Base-by-base conservation (phyloP, 2,888 invertebrate species). In the Spodoptera picta region DNA sequence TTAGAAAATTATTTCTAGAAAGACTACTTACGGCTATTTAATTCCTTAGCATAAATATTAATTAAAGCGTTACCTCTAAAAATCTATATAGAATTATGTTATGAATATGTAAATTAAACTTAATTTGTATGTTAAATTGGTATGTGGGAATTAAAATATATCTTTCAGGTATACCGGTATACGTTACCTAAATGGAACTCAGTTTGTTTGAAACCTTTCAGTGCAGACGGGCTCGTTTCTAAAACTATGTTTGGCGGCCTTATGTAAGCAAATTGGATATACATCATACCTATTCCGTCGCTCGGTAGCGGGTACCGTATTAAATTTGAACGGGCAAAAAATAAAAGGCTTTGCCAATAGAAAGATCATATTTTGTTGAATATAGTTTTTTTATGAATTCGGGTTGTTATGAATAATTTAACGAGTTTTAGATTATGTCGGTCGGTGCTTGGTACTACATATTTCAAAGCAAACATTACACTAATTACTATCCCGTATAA, bases 181-280 rank as follows among this genome's bases (percentile, higher is more conserved):
- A 44, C 68, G 10, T 69, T 51, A 63, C 47, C 51, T 55, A 56
- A 69, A 41, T 52, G 54, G 47, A 51, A 57, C 43, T 51, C 12
- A 53, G 52, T 46, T 23, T 12, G 51, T 43, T 43, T 46, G 73
- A 73, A 69, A 69, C 78, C 63, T 65, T 70, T 60, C 62, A 75
- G 51, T 64, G 51, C 58, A 51, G 64, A 46, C 60, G 63, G 61
- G 64, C 36, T 36, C 36, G 36, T 36, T 66, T 65, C 63, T 58
- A 66, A 65, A 61, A 68, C 61, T 65, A 60, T 65, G 69, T 60
- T 68, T 56, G 61, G 49, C 31, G 45, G 36, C 61, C 47, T 57
- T 67, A 63, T 55, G 63, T 64, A 58, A 71, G 46, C 54, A 65
- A 75, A 75, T 76, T 78, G 63, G 68, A 65, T 71, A 58, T 49